Percentiles rank a stretch among this genome's conserved stretches.
Conservation (phyloP, 2,797 vertebrate genomes). For the Limosa lapponica region DNA sequence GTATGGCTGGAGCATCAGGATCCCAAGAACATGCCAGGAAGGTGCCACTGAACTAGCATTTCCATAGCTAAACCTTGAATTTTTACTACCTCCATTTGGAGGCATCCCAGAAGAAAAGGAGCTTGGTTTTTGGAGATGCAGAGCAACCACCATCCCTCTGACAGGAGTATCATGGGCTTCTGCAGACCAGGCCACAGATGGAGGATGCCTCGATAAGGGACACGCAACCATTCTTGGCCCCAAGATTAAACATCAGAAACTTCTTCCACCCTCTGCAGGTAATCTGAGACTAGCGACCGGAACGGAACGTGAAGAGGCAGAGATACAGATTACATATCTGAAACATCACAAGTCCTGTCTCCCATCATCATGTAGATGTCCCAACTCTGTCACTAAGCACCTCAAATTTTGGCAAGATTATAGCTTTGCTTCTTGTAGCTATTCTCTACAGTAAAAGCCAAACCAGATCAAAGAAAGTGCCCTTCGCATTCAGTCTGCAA, state of each 20-base stretch:
- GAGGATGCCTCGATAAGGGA: not conserved
- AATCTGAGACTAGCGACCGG: not conserved
- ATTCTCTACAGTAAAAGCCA: not conserved
- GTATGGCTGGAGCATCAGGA: not conserved
- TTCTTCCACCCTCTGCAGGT: not conserved
- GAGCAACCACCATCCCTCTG: rapidly evolving
- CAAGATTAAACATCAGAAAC: not conserved
- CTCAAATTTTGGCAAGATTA: not conserved
- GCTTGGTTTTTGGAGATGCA: not conserved
- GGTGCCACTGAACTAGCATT: rapidly evolving
- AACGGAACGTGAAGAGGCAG: rapidly evolving
- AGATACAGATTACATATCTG: not conserved
- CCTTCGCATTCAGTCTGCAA: not conserved
- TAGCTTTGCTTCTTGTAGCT: not conserved
- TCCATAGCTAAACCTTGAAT: not conserved
- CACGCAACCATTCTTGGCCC: rapidly evolving
- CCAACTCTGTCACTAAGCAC: not conserved
- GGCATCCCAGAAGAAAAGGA: not conserved
- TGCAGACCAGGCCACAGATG: not conserved
- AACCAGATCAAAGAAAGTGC: not conserved
- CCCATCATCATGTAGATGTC: not conserved
- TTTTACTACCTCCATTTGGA: not conserved
- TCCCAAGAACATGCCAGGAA: not conserved
- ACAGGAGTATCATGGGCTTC: rapidly evolving
- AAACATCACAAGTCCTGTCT: not conserved